These are phyloP conservation scores for Malurus melanocephalus DNA, from an alignment of 2,113 vertebrate genomes.

Conservation along the genomic window DNA sequence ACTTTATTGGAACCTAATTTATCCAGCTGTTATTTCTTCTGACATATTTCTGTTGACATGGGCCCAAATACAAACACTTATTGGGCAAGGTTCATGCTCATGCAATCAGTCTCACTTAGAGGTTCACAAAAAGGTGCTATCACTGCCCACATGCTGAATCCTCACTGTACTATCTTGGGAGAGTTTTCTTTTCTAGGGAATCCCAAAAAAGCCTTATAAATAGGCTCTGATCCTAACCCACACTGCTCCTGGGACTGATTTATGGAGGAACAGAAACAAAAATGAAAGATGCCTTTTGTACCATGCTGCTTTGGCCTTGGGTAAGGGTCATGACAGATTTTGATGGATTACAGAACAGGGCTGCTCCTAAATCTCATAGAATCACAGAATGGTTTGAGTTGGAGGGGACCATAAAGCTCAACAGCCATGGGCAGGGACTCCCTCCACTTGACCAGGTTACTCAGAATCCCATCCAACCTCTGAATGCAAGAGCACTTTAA, in stretches of 20 bases:
- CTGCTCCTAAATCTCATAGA: not conserved
- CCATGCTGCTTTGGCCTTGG: not conserved
- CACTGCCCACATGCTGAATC: not conserved
- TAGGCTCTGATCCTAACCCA: not conserved
- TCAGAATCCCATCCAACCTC: not conserved
- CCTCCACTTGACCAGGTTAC: not conserved
- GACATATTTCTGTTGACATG: conserved; percentile 36
- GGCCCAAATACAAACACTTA: conserved; percentile 15
- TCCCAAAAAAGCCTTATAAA: accelerated
- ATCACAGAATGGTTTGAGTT: not conserved
- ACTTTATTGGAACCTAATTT: conserved; percentile 44
- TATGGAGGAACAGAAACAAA: not conserved
- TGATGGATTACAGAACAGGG: not conserved
- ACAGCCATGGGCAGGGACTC: not conserved
- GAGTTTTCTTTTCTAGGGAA: not conserved
- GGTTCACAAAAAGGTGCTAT: not conserved
- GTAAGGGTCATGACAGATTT: not conserved
- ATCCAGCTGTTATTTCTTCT: conserved; percentile 32
- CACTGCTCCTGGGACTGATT: not conserved
- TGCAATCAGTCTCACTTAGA: not conserved
- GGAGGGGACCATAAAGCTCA: not conserved
- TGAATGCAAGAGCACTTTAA: not conserved
- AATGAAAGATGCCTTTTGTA: not conserved
- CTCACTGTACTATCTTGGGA: not conserved
- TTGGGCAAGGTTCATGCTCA: not conserved